Conservation (phyloP, 2,888 invertebrate genomes). For the Machimus atricapillus region DNA sequence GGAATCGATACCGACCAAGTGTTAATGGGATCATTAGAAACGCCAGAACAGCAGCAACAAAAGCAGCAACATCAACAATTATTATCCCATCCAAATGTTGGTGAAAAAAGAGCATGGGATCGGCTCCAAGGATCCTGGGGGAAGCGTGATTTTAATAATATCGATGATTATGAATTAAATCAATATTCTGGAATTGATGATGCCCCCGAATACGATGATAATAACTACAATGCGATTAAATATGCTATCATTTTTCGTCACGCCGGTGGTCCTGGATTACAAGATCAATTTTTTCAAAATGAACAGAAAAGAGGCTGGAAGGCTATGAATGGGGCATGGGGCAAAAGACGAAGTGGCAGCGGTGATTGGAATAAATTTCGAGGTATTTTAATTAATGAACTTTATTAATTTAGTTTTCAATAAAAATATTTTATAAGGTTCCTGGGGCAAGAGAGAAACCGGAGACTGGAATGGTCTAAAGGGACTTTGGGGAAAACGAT, state of each 20-base stretch:
- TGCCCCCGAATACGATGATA: slow-evolving; percentile 1
- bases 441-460: slow-evolving; percentile 80
- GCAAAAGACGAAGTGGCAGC: slow-evolving; percentile 69
- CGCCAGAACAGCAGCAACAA: not conserved
- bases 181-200: not conserved
- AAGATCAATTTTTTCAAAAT: slow-evolving; percentile 45
- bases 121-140: slow-evolving; percentile 76
- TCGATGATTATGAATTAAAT: slow-evolving; percentile 40
- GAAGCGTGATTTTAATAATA: slow-evolving; percentile 63
- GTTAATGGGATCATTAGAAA: not conserved
- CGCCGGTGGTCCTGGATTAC: not conserved
- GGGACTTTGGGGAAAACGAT: slow-evolving; percentile 80
- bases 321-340: slow-evolving; percentile 76
- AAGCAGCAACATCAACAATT: not conserved
- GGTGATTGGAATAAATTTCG: slow-evolving; percentile 67
- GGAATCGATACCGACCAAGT: slow-evolving; percentile 3
- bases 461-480: slow-evolving; percentile 78
- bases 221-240: not conserved
- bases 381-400: slow-evolving; percentile 56
- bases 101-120: slow-evolving; percentile 68
- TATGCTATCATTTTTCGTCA: not conserved
- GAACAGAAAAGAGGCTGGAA: slow-evolving; percentile 74
- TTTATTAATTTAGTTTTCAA: slow-evolving; percentile 35
- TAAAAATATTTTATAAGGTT: slow-evolving; percentile 62
- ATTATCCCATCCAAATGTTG: not conserved